A percentile compares a stretch with the other conserved stretches of the same genome.
These are phyloP conservation scores for Sinodicranocentrus sp. DNA, from an alignment of 2,888 invertebrate genomes.

Conservation along the genomic window DNA sequence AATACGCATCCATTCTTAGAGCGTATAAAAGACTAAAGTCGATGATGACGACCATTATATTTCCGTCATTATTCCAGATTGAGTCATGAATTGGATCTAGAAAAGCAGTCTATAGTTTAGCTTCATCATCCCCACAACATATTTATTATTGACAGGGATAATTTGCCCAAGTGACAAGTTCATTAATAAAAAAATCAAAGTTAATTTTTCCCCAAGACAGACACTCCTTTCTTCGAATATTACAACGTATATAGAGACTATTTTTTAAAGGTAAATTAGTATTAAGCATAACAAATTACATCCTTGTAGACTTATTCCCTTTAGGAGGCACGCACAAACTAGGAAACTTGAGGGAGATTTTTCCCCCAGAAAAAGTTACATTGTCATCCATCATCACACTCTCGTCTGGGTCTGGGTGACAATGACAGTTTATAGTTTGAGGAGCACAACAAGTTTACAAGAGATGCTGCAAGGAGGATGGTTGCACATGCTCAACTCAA, in stretches of 20 bases:
- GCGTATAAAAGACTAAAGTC: not conserved
- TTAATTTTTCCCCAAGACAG: not conserved
- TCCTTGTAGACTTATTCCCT: not conserved
- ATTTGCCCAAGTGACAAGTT: conserved; percentile 50
- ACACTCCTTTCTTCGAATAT: not conserved
- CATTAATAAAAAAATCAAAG: conserved; percentile 39
- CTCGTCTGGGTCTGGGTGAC: conserved; percentile 20
- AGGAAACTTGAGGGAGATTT: conserved; percentile 7
- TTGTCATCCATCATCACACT: conserved; percentile 57
- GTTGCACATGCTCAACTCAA: not conserved
- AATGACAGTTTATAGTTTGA: conserved; percentile 43
- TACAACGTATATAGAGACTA: not conserved
- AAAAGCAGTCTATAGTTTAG: too few relatives aligned
- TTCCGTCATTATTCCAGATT: not conserved
- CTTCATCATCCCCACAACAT: not conserved
- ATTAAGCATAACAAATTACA: not conserved
- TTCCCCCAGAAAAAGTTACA: conserved; percentile 19
- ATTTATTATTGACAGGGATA: conserved; percentile 45
- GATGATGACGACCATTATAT: not conserved
- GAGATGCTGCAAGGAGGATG: not conserved
- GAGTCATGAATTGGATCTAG: too few relatives aligned
- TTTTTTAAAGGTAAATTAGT: not conserved
- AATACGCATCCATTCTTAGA: too few relatives aligned
- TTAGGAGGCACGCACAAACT: conserved; percentile 1
- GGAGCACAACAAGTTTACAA: conserved; percentile 12